phyloP scores from a whole-genome alignment of 1,140 invertebrate genomes.

The Drosophila virilis region DNA sequence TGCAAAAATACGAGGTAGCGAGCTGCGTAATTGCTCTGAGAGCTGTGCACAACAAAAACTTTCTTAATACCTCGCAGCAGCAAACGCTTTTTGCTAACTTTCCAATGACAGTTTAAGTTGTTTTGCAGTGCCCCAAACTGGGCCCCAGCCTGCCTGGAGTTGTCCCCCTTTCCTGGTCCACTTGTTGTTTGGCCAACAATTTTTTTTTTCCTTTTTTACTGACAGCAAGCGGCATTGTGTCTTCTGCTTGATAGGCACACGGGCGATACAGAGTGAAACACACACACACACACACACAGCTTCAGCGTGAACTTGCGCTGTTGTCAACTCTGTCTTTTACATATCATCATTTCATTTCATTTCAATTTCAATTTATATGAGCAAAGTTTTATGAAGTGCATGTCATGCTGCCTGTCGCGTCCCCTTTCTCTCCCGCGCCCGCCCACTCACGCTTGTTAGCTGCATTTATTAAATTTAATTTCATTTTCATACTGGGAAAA shows the following conservation, averaged over 20 bases:
- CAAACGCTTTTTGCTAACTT: conserved; percentile 63
- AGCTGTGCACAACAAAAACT: conserved; percentile 53
- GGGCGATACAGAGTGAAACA: conserved; percentile 19
- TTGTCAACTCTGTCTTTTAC: conserved; percentile 42
- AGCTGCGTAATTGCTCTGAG: conserved; percentile 68
- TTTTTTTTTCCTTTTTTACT: conserved; percentile 49
- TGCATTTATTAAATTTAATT: conserved; percentile 81
- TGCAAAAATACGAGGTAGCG: conserved; percentile 61
- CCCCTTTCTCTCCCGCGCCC: conserved; percentile 15
- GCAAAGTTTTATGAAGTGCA: conserved; percentile 80
- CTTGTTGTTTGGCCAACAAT: conserved; percentile 77
- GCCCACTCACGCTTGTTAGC: conserved; percentile 6
- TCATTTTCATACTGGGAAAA: conserved; percentile 56
- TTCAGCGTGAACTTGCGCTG: conserved; percentile 34
- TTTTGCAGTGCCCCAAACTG: conserved; percentile 48
- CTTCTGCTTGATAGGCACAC: conserved; percentile 55
- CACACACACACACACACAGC: conserved; percentile 5
- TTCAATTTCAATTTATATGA: conserved; percentile 82
- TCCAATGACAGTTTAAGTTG: conserved; percentile 80
- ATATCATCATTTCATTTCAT: conserved; percentile 73
- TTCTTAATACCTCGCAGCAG: conserved; percentile 68
- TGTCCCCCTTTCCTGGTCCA: conserved; percentile 48
- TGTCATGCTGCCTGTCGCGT: conserved; percentile 65
- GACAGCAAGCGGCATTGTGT: conserved; percentile 41
- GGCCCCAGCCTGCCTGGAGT: background rate